These are phyloP conservation scores for Chelonoidis abingdonii DNA, from an alignment of 2,113 vertebrate genomes.

Conservation along the genomic window DNA sequence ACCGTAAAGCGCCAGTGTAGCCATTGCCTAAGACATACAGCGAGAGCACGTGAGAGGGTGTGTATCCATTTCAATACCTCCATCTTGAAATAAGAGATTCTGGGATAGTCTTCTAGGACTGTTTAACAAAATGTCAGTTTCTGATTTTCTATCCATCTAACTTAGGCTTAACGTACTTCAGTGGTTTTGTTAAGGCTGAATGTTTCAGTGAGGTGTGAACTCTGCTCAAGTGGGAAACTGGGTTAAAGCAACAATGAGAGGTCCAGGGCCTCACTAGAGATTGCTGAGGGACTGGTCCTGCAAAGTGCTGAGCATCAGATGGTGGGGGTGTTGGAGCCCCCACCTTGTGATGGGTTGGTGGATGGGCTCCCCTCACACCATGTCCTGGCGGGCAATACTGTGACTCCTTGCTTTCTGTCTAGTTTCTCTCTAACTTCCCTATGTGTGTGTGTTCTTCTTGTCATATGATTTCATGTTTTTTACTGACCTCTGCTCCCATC, in stretches of 20 bases:
- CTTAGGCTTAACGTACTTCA: neutral
- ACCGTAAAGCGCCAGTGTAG: too few species aligned
- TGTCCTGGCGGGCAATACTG: neutral
- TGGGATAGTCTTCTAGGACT: neutral
- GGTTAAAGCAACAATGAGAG: rapidly evolving
- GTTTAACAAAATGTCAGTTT: rapidly evolving
- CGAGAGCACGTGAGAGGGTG: neutral
- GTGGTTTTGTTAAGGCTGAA: rapidly evolving
- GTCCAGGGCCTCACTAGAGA: neutral
- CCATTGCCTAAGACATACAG: neutral
- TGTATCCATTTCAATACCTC: neutral
- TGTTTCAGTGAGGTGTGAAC: neutral
- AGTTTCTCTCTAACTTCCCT: neutral
- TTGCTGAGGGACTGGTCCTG: neutral
- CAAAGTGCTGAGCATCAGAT: neutral
- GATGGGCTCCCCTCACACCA: neutral
- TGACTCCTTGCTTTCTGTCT: neutral
- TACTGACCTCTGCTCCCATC: neutral
- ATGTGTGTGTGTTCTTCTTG: neutral
- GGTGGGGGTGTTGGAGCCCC: rapidly evolving
- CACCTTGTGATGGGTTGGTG: rapidly evolving
- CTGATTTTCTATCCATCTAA: rapidly evolving
- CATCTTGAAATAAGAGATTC: neutral
- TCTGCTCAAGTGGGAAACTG: neutral
- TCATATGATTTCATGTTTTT: rapidly evolving